Evolutionary conservation across 37 sponge, comb jelly and placozoan genomes (phyloP).

Genomic region (Geodia barretti): DNA sequence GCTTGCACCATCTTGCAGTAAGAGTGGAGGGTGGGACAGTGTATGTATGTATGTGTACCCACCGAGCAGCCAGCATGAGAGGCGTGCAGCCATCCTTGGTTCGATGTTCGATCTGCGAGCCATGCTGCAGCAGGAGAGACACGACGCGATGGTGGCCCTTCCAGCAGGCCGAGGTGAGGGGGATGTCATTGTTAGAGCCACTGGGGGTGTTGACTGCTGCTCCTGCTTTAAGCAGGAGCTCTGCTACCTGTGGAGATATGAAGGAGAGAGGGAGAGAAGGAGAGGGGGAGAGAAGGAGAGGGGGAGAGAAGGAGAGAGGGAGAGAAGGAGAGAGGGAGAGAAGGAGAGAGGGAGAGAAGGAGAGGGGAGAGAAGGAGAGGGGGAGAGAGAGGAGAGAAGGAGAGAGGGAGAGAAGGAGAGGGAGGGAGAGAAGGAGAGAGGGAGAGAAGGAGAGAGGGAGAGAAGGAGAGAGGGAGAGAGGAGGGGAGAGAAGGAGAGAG

Average conservation of each 20-base stretch:
- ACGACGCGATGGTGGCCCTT: constrained; percentile 93
- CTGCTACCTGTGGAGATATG: constrained; percentile 67
- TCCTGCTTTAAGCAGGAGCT: constrained; percentile 81
- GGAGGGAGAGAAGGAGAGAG: no score
- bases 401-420: no score
- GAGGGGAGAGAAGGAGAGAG: no score
- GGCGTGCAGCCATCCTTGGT: constrained; percentile 99
- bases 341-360: constrained; percentile 16
- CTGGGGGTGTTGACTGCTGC: constrained; percentile 91
- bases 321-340: not conserved
- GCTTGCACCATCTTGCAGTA: not conserved
- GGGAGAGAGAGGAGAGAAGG: no score
- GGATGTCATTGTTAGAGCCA: constrained; percentile 97
- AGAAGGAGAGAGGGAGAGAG: no score
- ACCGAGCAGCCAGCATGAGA: constrained; percentile 98
- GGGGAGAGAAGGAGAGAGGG: not conserved
- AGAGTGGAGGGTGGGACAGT: no score
- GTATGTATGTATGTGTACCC: not conserved
- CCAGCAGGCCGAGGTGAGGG: constrained; percentile 97
- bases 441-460: no score
- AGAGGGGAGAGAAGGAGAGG: no score
- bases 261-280: constrained; percentile 4
- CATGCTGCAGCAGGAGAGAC: constrained; percentile 70
- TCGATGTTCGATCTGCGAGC: constrained; percentile 88
- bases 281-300: not conserved